Base-by-base conservation (phyloP, 2,113 vertebrate genomes). In the Lophochroa leadbeateri region DNA sequence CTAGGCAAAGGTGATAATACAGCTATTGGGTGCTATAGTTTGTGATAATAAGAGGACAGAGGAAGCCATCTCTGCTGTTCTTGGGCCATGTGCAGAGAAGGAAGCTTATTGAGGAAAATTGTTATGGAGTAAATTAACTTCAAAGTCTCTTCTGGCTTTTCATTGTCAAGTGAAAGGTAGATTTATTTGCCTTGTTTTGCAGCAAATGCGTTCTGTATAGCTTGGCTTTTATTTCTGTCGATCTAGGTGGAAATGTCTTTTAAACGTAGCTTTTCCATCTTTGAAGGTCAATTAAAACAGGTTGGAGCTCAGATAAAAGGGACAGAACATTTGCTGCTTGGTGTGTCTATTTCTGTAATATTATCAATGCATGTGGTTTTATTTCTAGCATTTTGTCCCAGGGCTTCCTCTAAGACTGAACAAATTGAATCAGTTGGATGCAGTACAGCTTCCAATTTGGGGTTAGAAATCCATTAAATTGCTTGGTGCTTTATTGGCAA, bases 381-480 rank as follows among this genome's bases (percentile, higher is more conserved):
- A 92, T 94, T 97, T 96, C 88, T 92, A 96, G 77, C 72, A 8
- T 93, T 96, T 96, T 97, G 69, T 95, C 94, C 81, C 31, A 10
- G 52, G 52, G 49, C 65, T 95, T 97, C 95, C 92, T 95, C 74
- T 89, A 86, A 93, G 75, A 50, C 82, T 94, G 96, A 88, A 68
- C 79, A 90, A 87, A 93, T 88, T 57, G 90, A 94, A 92, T 85
- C 68, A 39, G 72, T 81, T 97, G 93, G 93, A 94, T 69, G 72
- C 64, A 60, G 82, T 88, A 86, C 83, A 94, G 77, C 65, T 95
- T 80, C 94, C 85, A 95, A 6, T 95, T 93, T 94, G 88, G 95
- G 90, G 90, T 95, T 94, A 96, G 96, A 96, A 97, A 96, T 93
- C 77, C 92, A 96, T 97, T 97, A 97, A 96, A 94, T 94, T 95